Conservation (phyloP, 2,797 vertebrate genomes). For the Neomorphus geoffroyi region DNA sequence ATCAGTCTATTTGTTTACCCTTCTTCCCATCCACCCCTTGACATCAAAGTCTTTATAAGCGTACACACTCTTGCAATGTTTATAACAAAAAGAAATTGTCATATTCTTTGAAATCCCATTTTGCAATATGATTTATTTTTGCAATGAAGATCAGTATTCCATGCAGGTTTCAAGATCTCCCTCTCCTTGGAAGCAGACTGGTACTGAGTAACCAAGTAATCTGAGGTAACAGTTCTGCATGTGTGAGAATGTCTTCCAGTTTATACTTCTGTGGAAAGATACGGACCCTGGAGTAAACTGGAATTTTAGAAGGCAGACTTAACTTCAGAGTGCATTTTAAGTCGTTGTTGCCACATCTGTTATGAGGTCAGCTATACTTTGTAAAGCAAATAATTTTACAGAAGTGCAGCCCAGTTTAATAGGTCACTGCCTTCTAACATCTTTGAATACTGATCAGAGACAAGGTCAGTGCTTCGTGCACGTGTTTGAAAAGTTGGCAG, state of each 20-base stretch:
- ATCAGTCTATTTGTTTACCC: neutral
- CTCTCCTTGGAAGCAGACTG: neutral
- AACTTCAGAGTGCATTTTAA: neutral
- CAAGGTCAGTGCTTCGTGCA: rapidly evolving
- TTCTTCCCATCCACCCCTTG: neutral
- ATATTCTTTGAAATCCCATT: neutral
- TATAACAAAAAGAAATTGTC: neutral
- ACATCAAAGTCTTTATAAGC: neutral
- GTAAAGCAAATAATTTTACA: neutral
- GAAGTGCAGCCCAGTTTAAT: neutral
- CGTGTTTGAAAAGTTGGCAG: neutral
- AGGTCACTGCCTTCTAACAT: neutral
- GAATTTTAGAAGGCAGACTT: neutral
- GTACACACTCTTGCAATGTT: neutral
- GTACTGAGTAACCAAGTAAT: neutral
- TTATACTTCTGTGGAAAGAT: neutral
- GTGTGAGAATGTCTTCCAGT: neutral
- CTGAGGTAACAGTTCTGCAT: neutral
- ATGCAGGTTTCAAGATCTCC: neutral
- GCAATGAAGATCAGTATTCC: neutral
- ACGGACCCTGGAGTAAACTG: rapidly evolving
- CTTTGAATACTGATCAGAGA: neutral
- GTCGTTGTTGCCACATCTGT: neutral
- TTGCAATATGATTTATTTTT: neutral
- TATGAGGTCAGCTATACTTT: neutral